A percentile compares a stretch with the other conserved stretches of the same genome.
phyloP scores from a whole-genome alignment of 2,113 vertebrate species.

The Tiliqua scincoides region DNA sequence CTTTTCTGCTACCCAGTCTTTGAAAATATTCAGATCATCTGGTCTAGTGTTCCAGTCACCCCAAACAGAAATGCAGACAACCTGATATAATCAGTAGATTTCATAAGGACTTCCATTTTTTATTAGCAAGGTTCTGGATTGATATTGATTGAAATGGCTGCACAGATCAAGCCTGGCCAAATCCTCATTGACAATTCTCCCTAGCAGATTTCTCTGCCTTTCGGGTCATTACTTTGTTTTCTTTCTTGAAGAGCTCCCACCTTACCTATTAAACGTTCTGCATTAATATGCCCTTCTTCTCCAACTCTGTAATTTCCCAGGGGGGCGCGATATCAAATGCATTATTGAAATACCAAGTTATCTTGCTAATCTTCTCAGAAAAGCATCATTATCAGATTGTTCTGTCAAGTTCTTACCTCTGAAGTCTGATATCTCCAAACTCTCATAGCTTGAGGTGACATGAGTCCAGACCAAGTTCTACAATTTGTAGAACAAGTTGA shows the following conservation, averaged over 20 bases:
- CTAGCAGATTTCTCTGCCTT: not conserved
- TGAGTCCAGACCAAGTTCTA: not conserved
- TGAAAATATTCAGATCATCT: not conserved
- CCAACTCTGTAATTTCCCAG: not conserved
- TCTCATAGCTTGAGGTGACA: not conserved
- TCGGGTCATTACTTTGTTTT: not conserved
- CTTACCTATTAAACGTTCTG: not conserved
- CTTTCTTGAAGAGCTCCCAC: not conserved
- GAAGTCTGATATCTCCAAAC: not conserved
- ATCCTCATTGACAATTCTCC: not conserved
- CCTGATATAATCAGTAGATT: not conserved
- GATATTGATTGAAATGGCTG: constrained; percentile 13
- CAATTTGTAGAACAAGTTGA: not conserved
- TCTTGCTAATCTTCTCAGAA: too few relatives aligned
- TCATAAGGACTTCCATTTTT: not conserved
- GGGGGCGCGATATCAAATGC: not conserved
- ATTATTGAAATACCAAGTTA: not conserved
- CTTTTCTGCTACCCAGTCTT: not conserved
- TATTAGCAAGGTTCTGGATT: constrained; percentile 11
- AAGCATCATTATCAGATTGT: not conserved
- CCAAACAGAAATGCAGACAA: not conserved
- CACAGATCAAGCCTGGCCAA: not conserved
- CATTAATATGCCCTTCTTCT: not conserved
- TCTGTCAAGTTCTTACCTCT: not conserved
- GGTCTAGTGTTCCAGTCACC: not conserved